phyloP scores from a whole-genome alignment of 2,113 vertebrate genomes.

The Atrichornis clamosus region DNA sequence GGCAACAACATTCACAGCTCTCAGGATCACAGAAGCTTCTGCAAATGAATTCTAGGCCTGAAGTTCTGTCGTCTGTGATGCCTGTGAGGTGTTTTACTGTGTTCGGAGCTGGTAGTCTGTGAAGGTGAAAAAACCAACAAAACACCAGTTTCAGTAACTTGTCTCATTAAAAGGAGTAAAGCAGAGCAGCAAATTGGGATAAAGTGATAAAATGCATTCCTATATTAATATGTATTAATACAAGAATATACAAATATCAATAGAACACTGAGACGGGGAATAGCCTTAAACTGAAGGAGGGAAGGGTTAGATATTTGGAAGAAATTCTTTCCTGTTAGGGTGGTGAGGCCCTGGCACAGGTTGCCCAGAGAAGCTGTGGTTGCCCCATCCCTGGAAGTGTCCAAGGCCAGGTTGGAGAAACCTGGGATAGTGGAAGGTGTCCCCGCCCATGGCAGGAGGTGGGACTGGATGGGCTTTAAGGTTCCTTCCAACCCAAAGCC shows the following conservation, averaged over 20 bases:
- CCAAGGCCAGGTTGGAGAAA: background rate
- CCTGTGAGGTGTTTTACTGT: slow-evolving; percentile 43
- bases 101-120: slow-evolving; percentile 83
- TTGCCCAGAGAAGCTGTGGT: background rate
- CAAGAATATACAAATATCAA: background rate
- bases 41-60: background rate
- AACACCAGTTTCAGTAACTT: rapidly evolving
- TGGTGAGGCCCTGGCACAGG: background rate
- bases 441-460: background rate
- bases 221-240: background rate
- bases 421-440: background rate
- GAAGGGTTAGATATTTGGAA: background rate
- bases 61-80: background rate
- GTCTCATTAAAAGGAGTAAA: background rate
- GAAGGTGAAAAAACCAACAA: background rate
- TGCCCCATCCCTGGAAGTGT: background rate
- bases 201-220: background rate
- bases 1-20: slow-evolving; percentile 36
- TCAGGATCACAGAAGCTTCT: slow-evolving; percentile 33
- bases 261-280: background rate
- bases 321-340: background rate
- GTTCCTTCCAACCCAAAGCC: background rate
- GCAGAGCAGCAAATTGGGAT: background rate
- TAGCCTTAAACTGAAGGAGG: background rate
- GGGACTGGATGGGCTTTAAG: background rate